Evolutionary conservation across 2,888 invertebrate species (phyloP).

Genomic region (Mycogona germanica): DNA sequence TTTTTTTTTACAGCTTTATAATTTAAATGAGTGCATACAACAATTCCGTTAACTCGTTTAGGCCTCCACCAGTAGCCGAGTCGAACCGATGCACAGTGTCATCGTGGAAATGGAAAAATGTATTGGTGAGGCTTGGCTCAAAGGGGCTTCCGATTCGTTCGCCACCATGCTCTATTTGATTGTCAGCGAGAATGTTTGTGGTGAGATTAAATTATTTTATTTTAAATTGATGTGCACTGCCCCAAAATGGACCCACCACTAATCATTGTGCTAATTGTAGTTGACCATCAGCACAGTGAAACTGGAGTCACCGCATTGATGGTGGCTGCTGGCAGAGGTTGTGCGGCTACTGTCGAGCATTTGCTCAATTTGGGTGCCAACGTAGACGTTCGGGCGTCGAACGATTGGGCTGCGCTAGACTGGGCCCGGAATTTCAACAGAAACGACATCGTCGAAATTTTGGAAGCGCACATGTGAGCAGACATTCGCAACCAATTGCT

Average conservation of each 20-base stretch:
- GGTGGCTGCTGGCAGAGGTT: slow-evolving; percentile 61
- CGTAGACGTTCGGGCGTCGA: slow-evolving; percentile 44
- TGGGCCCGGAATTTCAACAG: slow-evolving; percentile 53
- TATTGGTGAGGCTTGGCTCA: slow-evolving; percentile 48
- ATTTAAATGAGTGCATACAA: too few species aligned
- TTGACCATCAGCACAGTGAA: slow-evolving; percentile 50
- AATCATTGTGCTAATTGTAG: slow-evolving; percentile 24
- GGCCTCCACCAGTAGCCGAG: too few species aligned
- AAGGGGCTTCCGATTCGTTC: slow-evolving; percentile 51
- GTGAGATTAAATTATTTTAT: slow-evolving; percentile 24
- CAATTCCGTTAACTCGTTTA: too few species aligned
- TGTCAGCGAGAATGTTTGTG: slow-evolving; percentile 59
- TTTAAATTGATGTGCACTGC: background rate
- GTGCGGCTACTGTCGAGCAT: slow-evolving; percentile 50
- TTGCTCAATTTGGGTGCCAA: slow-evolving; percentile 58
- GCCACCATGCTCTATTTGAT: slow-evolving; percentile 63
- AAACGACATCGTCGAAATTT: slow-evolving; percentile 47
- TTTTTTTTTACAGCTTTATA: too few species aligned
- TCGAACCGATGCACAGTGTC: too few species aligned
- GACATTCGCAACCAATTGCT: slow-evolving; percentile 28
- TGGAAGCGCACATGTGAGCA: slow-evolving; percentile 40
- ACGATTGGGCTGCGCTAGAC: slow-evolving; percentile 56
- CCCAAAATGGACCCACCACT: background rate
- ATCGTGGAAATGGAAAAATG: slow-evolving; percentile 52
- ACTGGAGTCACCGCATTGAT: slow-evolving; percentile 59